Conservation (phyloP, 1,140 invertebrate species). For the Bombus turneri region DNA sequence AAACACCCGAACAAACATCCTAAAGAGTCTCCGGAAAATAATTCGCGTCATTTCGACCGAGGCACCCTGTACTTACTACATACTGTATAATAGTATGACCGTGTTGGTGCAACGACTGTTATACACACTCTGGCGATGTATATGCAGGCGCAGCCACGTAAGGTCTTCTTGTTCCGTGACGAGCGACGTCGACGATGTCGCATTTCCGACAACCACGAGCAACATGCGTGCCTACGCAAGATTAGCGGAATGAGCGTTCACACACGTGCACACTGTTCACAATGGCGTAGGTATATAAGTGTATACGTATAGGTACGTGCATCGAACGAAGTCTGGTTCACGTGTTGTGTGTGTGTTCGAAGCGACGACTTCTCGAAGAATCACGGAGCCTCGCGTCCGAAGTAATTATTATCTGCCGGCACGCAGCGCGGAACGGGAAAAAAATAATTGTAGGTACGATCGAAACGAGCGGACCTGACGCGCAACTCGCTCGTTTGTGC, state of each 20-base stretch:
- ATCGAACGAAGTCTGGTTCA: neutral
- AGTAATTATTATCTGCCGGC: conserved; percentile 55
- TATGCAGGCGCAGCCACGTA: conserved; percentile 60
- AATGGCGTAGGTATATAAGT: neutral
- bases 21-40: neutral
- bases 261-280: conserved; percentile 10
- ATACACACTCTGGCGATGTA: neutral
- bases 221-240: conserved; percentile 70
- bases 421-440: conserved; percentile 19
- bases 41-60: neutral
- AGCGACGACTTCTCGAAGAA: conserved; percentile 39
- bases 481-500: conserved; percentile 1
- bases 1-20: neutral
- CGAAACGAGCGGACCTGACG: conserved; percentile 3
- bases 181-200: conserved; percentile 66
- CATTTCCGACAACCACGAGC: conserved; percentile 66
- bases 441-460: conserved; percentile 30
- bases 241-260: conserved; percentile 63
- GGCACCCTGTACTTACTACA: conserved; percentile 5
- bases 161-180: conserved; percentile 68
- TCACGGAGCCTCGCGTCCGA: conserved; percentile 32
- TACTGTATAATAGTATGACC: neutral
- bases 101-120: neutral
- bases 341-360: neutral
- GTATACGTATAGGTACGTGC: neutral